Evolutionary conservation across 2,888 invertebrate species (phyloP).

Genomic region (Kuschelorhynchus macadamiae): DNA sequence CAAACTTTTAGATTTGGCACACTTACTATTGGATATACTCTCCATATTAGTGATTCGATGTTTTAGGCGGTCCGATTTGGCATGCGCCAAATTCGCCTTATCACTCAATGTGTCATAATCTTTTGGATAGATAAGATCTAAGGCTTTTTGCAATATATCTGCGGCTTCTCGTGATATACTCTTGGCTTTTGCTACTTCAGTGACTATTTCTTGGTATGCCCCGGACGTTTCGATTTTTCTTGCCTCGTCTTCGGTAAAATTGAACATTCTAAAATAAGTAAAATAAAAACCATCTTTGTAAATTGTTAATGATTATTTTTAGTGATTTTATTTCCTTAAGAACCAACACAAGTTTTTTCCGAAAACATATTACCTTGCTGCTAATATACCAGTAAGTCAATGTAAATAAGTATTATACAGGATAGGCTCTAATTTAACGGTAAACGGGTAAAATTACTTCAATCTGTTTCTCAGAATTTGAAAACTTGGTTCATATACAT

Average conservation of each 20-base stretch:
- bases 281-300: constrained; percentile 13
- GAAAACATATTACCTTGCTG: too few relatives aligned
- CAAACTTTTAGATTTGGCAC: background rate
- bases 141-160: constrained; percentile 59
- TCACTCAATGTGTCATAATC: constrained; percentile 70
- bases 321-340: too few relatives aligned
- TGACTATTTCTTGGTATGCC: constrained; percentile 81
- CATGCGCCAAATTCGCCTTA: constrained; percentile 71
- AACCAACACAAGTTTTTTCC: too few relatives aligned
- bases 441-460: background rate
- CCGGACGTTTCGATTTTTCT: constrained; percentile 75
- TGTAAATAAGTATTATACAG: too few relatives aligned
- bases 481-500: too few relatives aligned
- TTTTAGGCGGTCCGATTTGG: constrained; percentile 72
- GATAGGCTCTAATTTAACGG: too few relatives aligned
- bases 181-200: constrained; percentile 78
- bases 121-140: constrained; percentile 66
- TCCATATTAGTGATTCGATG: constrained; percentile 65
- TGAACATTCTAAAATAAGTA: constrained; percentile 52
- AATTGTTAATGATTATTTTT: too few relatives aligned
- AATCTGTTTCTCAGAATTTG: too few relatives aligned
- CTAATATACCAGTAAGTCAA: too few relatives aligned
- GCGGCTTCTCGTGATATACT: constrained; percentile 75
- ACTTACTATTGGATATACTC: constrained; percentile 56
- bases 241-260: constrained; percentile 71